Evolutionary conservation across 2,888 invertebrate genomes (phyloP).

Genomic region (Metopia argyrocephala): DNA sequence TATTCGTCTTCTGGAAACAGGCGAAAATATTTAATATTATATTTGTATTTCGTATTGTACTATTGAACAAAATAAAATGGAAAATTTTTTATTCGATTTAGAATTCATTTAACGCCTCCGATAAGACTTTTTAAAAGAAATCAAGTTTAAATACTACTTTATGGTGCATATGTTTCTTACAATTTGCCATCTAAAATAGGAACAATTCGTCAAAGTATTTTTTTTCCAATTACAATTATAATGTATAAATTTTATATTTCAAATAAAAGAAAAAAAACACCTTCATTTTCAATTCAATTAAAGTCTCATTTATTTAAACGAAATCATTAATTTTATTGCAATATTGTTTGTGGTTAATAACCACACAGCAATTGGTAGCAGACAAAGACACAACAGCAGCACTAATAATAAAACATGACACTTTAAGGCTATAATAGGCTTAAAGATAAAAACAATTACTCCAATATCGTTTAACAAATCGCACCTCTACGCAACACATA

Average conservation of each 20-base stretch:
- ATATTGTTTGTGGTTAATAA: background rate
- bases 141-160: too few relatives aligned
- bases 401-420: background rate
- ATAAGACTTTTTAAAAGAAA: too few relatives aligned
- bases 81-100: too few relatives aligned
- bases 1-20: too few relatives aligned
- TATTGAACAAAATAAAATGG: too few relatives aligned
- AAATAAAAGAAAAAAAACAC: background rate
- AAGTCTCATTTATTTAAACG: background rate
- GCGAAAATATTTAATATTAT: too few relatives aligned
- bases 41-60: too few relatives aligned
- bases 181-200: too few relatives aligned
- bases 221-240: too few relatives aligned
- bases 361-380: background rate
- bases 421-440: background rate
- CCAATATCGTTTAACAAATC: background rate
- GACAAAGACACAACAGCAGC: background rate
- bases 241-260: background rate
- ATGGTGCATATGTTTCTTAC: too few relatives aligned
- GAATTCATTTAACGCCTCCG: too few relatives aligned
- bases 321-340: background rate
- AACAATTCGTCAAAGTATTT: too few relatives aligned
- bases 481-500: background rate
- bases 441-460: constrained; percentile 1
- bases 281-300: background rate